Base-by-base conservation (phyloP, 1,140 invertebrate species). In the Apolygus lucorum region DNA sequence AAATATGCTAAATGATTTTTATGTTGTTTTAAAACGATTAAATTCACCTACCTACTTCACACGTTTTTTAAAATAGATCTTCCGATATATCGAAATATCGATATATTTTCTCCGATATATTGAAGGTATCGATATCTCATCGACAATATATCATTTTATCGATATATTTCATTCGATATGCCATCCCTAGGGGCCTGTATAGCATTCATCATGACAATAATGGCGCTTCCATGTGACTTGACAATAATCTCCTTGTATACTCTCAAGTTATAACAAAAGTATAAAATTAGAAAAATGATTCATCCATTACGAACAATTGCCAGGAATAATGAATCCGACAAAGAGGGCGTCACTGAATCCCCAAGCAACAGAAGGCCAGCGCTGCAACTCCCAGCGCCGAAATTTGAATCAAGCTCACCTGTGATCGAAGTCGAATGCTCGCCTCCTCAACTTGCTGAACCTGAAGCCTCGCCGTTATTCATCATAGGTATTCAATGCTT, bases 401-500 rank as follows among this genome's bases (percentile, higher is more conserved):
- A 69, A 26, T 22, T 63, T 42, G 34, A 42, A 8, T n/a, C n/a
- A n/a, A n/a, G 54, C 22, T 11, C 54, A 11, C 8, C 54, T 4
- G 22, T 22, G 11, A 59, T 59, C 54, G 11, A 4, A 11, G 11
- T 21, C 22, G 13, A 21, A 59, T 59, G 54, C 8, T 11, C 54
- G 4, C 54, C 54, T 59, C 11, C 8, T 14, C 8, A 8, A 24
- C 8, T 21, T 14, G 67, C 52, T 28, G 21, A 67, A 1, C 1
- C 63, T 66, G 62, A 66, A 42, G 17, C 2, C 25, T 25, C 67
- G 13, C 28, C 21, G 14, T 22, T 17, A 21, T 29, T 28, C 8
- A 72, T 54, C 59, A 17, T 27, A 21, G 22, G 64, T 63, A 70
- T 42, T 42, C 34, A 42, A 42, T 8, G 17, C 34, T 17, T 17